Conservation (phyloP, 2,113 vertebrate species). For the Climacteris rufus region DNA sequence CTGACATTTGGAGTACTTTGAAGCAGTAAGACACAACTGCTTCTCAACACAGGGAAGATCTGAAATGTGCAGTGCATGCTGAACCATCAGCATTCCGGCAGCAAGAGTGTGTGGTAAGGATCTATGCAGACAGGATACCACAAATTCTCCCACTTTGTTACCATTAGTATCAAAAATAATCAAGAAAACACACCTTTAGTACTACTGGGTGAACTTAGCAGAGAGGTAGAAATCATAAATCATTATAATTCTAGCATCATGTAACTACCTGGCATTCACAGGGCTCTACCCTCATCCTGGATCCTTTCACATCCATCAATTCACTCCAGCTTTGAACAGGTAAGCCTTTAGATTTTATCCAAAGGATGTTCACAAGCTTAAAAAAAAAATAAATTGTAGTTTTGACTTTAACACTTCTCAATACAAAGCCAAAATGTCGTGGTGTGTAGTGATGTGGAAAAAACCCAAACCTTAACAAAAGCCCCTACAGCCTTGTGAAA, state of each 20-base stretch:
- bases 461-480: background rate
- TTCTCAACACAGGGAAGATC: background rate
- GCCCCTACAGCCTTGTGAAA: background rate
- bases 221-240: background rate
- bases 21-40: background rate
- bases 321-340: background rate
- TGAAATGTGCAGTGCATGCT: background rate
- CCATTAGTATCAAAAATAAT: background rate
- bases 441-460: background rate
- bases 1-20: background rate
- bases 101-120: background rate
- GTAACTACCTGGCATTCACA: background rate
- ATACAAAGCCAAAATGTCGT: background rate
- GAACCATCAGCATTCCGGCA: background rate
- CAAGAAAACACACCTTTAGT: background rate
- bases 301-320: background rate
- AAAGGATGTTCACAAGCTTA: background rate
- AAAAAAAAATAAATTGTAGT: background rate
- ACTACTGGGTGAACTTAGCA: background rate
- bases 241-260: background rate
- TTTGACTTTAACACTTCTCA: background rate
- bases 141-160: background rate
- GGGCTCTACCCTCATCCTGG: background rate
- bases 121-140: background rate
- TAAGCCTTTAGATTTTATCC: background rate